Conservation (phyloP, 2,113 vertebrate species). For the Cinclus cinclus region DNA sequence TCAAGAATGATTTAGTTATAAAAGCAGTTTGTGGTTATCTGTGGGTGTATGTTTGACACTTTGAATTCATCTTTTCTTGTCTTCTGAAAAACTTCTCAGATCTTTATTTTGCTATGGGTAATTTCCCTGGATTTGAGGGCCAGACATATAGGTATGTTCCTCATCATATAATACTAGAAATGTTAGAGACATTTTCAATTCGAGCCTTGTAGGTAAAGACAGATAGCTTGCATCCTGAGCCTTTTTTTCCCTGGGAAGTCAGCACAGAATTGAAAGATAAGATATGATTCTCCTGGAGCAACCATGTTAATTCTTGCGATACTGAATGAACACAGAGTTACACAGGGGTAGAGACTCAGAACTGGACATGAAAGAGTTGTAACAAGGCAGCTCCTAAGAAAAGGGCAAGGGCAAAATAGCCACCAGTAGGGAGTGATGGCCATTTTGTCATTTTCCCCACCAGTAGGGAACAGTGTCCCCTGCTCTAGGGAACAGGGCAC, state of each 20-base stretch:
- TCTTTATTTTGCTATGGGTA: background rate
- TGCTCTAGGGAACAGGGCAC: background rate
- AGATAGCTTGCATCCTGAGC: background rate
- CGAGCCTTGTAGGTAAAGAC: background rate
- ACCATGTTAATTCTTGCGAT: background rate
- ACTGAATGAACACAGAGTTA: background rate
- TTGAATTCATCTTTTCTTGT: background rate
- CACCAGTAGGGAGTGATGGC: background rate
- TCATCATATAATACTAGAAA: background rate
- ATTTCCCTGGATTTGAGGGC: background rate
- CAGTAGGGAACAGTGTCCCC: background rate
- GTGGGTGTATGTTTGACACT: background rate
- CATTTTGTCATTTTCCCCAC: background rate
- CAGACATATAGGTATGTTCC: background rate
- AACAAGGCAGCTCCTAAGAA: background rate
- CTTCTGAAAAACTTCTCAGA: background rate
- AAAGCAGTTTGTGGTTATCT: background rate
- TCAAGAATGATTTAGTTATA: background rate
- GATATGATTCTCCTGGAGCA: background rate
- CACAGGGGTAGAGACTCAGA: background rate
- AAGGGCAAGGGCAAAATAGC: background rate
- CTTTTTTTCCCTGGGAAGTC: background rate
- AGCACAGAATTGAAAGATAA: background rate
- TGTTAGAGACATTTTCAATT: background rate
- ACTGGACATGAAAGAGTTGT: background rate